phyloP scores from a whole-genome alignment of 2,797 vertebrate species.

The Iguana delicatissima region DNA sequence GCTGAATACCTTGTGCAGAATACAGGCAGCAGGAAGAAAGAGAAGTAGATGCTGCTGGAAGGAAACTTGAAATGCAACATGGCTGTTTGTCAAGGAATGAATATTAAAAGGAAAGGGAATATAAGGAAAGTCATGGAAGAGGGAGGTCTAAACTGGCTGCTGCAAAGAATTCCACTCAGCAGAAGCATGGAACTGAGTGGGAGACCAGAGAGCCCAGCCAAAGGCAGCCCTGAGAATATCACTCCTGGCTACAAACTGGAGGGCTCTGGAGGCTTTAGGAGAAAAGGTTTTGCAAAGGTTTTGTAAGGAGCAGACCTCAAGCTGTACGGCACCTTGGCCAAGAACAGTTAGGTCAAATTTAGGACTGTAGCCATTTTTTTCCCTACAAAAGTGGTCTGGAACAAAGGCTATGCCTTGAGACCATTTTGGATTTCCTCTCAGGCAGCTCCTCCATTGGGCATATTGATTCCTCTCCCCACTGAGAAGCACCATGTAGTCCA shows the following conservation, averaged over 20 bases:
- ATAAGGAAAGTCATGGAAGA: background rate
- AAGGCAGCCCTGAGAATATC: no score
- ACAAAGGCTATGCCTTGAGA: background rate
- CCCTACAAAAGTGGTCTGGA: background rate
- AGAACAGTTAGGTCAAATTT: background rate
- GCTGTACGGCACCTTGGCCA: background rate
- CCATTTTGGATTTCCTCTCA: background rate
- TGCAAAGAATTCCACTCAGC: background rate
- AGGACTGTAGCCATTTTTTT: no score
- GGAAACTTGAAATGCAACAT: background rate
- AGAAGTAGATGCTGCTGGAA: background rate
- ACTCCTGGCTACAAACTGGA: background rate
- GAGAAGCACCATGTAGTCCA: background rate
- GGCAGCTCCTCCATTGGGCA: background rate
- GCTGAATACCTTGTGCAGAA: background rate
- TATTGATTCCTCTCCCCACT: background rate
- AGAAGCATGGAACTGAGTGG: background rate
- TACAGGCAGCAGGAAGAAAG: background rate
- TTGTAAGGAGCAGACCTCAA: background rate
- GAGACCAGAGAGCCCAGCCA: background rate
- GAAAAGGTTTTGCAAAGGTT: background rate
- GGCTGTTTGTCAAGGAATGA: background rate
- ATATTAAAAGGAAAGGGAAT: background rate
- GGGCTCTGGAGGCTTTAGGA: background rate
- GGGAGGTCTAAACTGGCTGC: no score